Evolutionary conservation across 1,140 invertebrate species (phyloP).

Genomic region (Drosophila jambulina): DNA sequence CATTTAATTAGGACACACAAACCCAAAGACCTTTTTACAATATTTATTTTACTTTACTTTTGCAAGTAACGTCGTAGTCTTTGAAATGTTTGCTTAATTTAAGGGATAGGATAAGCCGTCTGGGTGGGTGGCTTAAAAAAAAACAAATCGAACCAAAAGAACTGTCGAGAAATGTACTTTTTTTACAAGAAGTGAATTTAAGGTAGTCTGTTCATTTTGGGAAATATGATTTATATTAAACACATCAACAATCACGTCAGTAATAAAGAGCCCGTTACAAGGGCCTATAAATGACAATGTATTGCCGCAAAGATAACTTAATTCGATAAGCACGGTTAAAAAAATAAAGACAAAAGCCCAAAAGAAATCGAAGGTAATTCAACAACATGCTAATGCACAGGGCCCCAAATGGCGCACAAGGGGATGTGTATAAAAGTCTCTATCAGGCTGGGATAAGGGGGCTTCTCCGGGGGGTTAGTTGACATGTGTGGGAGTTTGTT

Average conservation of each 20-base stretch:
- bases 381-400: slow-evolving; percentile 71
- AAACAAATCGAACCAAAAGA: slow-evolving; percentile 34
- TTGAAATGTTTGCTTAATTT: slow-evolving; percentile 64
- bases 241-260: neutral
- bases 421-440: slow-evolving; percentile 45
- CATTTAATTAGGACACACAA: slow-evolving; percentile 69
- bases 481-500: slow-evolving; percentile 41
- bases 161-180: neutral
- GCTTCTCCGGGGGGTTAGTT: slow-evolving; percentile 22
- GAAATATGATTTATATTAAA: neutral
- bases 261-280: neutral
- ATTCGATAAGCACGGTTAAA: slow-evolving; percentile 59
- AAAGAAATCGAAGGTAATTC: slow-evolving; percentile 48
- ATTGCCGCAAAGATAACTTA: slow-evolving; percentile 76
- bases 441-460: slow-evolving; percentile 4
- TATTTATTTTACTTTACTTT: slow-evolving; percentile 30
- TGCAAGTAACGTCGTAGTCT: slow-evolving; percentile 57
- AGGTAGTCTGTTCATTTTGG: neutral
- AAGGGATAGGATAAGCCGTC: slow-evolving; percentile 12
- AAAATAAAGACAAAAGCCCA: slow-evolving; percentile 27
- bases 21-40: slow-evolving; percentile 6
- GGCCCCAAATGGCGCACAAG: slow-evolving; percentile 64
- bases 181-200: neutral
- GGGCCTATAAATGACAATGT: slow-evolving; percentile 4
- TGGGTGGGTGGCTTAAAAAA: slow-evolving; percentile 71